A percentile compares a stretch with the other conserved stretches of the same genome.
Evolutionary conservation across 2,888 invertebrate species (phyloP).

Genomic region (Brachyptera risi): DNA sequence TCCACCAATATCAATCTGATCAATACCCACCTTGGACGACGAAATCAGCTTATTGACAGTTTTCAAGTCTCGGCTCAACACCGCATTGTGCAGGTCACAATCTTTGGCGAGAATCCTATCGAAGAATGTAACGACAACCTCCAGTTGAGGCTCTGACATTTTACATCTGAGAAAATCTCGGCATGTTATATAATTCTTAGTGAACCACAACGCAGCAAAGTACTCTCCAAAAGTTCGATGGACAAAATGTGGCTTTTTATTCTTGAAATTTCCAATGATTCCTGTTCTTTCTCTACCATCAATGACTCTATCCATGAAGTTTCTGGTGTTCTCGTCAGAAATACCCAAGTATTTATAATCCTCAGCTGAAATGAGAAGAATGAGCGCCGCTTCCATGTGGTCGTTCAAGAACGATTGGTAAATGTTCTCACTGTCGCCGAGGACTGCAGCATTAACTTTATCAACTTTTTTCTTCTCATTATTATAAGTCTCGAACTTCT

Average conservation of each 20-base stretch:
- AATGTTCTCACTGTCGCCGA: background rate
- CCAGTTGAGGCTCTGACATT: background rate
- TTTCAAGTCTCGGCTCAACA: background rate
- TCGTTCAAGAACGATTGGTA: background rate
- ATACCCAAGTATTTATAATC: background rate
- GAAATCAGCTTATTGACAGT: background rate
- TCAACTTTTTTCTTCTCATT: conserved; percentile 18
- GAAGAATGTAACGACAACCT: background rate
- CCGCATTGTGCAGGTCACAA: background rate
- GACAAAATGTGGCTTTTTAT: background rate
- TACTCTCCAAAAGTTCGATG: background rate
- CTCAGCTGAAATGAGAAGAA: background rate
- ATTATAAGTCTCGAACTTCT: conserved; percentile 19
- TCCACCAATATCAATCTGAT: background rate
- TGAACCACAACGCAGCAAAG: background rate
- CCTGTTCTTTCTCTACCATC: background rate
- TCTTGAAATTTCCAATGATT: background rate
- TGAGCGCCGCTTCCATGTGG: conserved; percentile 17
- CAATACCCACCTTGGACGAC: too few relatives aligned
- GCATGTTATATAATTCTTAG: background rate
- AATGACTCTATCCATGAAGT: background rate
- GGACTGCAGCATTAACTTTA: background rate
- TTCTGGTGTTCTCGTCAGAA: background rate
- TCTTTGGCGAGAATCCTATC: background rate
- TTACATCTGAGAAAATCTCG: background rate